Evolutionary conservation across 2,888 invertebrate species (phyloP), one percentile per base, ranked within the genome.

Genomic region (Eupithecia tripunctaria): DNA sequence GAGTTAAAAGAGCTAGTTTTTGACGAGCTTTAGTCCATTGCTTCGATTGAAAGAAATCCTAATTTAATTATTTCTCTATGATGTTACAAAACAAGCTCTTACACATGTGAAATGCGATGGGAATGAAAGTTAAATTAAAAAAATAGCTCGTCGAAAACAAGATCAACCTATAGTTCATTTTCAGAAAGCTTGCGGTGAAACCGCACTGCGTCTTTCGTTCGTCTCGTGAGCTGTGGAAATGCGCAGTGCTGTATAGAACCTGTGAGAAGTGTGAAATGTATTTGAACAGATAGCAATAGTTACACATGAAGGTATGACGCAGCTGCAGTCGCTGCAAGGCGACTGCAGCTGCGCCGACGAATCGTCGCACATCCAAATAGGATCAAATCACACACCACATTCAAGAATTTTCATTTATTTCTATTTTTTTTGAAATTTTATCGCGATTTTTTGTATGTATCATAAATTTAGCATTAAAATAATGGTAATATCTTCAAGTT

Each of bases 391-490:
- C 92, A 93, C 93, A 93, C 89, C 90, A 90, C 91, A 89, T 92
- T 91, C 87, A 92, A 92, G 89, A 91, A 90, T 91, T 93, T 91
- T 90, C 86, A 86, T 94, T 94, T 94, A 93, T 93, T 94, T 92
- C 91, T 89, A 90, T 94, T 93, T 92, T n/a, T 93, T 92, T 92
- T 84, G 84, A 86, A 81, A 84, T 84, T 82, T 87, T 90, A 88
- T 88, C 82, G 88, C 85, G 84, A 82, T 88, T 91, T 90, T 82
- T 86, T 86, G 72, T 71, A 79, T 90, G 89, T 91, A 89, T 92
- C 87, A 89, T 93, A 92, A 93, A 92, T 95, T 95, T 95, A 94
- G 94, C 93, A 93, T 94, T 94, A 94, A 94, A 92, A 91, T 90
- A 91, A 79, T 91, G 92, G 92, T 92, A 91, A 89, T 91, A 92